Evolutionary conservation across 2,113 vertebrate genomes (phyloP).

Genomic region (Chloroceryle aenea): DNA sequence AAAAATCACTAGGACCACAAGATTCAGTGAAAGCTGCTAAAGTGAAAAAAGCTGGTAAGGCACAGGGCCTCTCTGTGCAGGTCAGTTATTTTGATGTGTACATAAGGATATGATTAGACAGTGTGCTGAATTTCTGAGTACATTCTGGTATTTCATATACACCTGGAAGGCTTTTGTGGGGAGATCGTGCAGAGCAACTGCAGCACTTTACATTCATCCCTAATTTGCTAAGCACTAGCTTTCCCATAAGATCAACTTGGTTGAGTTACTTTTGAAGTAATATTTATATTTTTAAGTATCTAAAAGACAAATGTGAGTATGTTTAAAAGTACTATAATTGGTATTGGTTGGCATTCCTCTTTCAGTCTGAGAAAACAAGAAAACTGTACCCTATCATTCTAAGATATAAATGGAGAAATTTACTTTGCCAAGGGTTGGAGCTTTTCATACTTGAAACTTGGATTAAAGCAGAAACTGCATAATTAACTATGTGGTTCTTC

Average conservation of each 20-base stretch:
- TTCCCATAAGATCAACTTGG: not conserved
- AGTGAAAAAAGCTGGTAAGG: not conserved
- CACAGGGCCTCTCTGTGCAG: not conserved
- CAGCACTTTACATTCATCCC: not conserved
- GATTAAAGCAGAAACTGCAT: not conserved
- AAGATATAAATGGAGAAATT: not conserved
- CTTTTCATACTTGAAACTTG: not conserved
- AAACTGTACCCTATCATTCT: not conserved
- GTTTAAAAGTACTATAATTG: not conserved
- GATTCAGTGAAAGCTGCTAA: not conserved
- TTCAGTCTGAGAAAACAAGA: not conserved
- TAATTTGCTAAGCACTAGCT: not conserved
- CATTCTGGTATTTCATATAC: not conserved
- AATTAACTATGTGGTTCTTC: accelerated
- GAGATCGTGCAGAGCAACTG: not conserved
- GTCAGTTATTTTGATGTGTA: not conserved
- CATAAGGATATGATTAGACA: not conserved
- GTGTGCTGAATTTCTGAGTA: not conserved
- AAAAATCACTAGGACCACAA: not conserved
- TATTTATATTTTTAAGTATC: not conserved
- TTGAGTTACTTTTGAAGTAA: not conserved
- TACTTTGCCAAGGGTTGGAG: not conserved
- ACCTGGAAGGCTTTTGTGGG: not conserved
- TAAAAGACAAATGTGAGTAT: not conserved
- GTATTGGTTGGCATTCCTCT: not conserved